A percentile compares a stretch with the other conserved stretches of the same genome.
phyloP scores from a whole-genome alignment of 2,888 invertebrate species.

The Drosophila kokeensis region DNA sequence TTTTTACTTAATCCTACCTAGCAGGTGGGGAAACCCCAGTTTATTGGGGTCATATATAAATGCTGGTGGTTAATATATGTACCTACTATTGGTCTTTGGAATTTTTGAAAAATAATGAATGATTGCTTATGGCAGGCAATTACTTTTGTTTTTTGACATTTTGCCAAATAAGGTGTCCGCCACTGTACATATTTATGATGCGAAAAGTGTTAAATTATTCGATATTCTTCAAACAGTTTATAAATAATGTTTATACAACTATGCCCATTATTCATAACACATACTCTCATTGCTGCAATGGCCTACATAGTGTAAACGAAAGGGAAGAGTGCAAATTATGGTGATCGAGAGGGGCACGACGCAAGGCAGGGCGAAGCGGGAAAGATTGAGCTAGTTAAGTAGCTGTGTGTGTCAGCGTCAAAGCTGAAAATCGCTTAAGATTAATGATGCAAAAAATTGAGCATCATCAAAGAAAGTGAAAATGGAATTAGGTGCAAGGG shows the following conservation, averaged over 20 bases:
- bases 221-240: neutral
- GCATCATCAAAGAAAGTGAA: constrained; percentile 80
- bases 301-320: neutral
- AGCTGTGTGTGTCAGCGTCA: constrained; percentile 61
- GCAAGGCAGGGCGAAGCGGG: neutral
- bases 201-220: neutral
- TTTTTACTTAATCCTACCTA: too few species aligned
- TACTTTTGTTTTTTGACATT: too few species aligned
- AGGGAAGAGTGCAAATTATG: constrained; percentile 9
- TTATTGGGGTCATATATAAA: too few species aligned
- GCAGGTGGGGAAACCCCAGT: too few species aligned
- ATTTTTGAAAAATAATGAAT: too few species aligned
- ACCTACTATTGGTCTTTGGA: too few species aligned
- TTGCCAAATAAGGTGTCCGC: too few species aligned
- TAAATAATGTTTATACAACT: constrained; percentile 3
- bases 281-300: constrained; percentile 19
- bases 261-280: constrained; percentile 31
- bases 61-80: too few species aligned
- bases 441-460: constrained; percentile 81
- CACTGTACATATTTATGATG: too few species aligned
- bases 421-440: constrained; percentile 79
- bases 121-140: too few species aligned
- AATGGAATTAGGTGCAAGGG: constrained; percentile 78
- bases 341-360: neutral
- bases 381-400: constrained; percentile 15